Evolutionary conservation across 2,113 vertebrate species (phyloP).

Genomic region (Neolamprologus falcicula): DNA sequence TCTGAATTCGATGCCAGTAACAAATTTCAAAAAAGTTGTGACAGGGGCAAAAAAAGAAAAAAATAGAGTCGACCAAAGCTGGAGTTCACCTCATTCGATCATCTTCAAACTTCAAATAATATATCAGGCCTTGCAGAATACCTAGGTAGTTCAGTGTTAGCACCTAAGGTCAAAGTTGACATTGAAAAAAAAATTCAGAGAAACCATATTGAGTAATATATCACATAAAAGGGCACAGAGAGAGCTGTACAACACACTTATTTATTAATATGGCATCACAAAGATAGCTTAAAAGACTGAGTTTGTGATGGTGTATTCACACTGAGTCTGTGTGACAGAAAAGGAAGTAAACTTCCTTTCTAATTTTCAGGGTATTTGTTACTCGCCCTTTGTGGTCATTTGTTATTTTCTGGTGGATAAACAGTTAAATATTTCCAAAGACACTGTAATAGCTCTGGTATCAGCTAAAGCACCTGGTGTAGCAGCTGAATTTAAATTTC

Average conservation of each 20-base stretch:
- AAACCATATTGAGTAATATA: not conserved
- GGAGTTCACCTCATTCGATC: accelerated
- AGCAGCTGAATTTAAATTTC: not conserved
- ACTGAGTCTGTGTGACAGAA: not conserved
- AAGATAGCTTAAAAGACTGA: not conserved
- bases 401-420: not conserved
- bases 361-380: not conserved
- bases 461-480: not conserved
- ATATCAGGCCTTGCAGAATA: not conserved
- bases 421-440: not conserved
- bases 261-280: not conserved
- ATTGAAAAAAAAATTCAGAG: not conserved
- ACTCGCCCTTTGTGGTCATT: not conserved
- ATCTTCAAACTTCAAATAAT: not conserved
- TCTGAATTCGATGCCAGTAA: not conserved
- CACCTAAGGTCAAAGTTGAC: not conserved
- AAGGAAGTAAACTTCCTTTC: not conserved
- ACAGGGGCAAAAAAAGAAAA: not conserved
- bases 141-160: not conserved
- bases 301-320: not conserved
- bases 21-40: not conserved
- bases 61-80: not conserved
- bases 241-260: not conserved
- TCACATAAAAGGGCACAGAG: not conserved
- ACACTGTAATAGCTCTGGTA: not conserved